phyloP scores from a whole-genome alignment of 2,113 vertebrate species.

The Ptyas mucosa region DNA sequence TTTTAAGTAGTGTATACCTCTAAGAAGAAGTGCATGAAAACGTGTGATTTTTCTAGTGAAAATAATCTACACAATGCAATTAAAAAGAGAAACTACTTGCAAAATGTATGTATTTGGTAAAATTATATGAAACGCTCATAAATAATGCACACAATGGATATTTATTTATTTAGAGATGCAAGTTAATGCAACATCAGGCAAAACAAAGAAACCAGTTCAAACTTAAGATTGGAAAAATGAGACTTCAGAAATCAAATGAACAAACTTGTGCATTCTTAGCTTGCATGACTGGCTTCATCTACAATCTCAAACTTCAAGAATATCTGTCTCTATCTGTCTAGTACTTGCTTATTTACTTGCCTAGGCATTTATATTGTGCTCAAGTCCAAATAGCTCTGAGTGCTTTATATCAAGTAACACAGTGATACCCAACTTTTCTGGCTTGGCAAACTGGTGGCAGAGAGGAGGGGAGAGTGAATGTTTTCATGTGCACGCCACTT shows the following conservation, averaged over 20 bases:
- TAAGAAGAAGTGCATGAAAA: background rate
- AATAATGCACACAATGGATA: background rate
- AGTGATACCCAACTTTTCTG: background rate
- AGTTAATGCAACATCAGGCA: background rate
- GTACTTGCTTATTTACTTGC: background rate
- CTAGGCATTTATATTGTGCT: background rate
- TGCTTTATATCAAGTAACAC: background rate
- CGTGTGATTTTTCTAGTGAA: background rate
- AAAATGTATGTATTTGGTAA: background rate
- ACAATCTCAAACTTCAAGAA: background rate
- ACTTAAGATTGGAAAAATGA: background rate
- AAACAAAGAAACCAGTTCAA: background rate
- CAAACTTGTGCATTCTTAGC: background rate
- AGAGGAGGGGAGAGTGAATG: background rate
- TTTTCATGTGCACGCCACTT: background rate
- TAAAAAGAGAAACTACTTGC: background rate
- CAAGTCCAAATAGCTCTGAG: background rate
- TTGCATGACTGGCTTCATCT: background rate
- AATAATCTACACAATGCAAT: background rate
- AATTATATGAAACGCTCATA: background rate
- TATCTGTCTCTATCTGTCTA: background rate
- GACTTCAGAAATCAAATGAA: background rate
- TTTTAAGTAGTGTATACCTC: background rate
- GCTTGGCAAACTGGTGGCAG: rapidly evolving
- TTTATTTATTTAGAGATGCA: background rate